Conservation (phyloP, 2,797 vertebrate species). For the Xenentodon cancila region DNA sequence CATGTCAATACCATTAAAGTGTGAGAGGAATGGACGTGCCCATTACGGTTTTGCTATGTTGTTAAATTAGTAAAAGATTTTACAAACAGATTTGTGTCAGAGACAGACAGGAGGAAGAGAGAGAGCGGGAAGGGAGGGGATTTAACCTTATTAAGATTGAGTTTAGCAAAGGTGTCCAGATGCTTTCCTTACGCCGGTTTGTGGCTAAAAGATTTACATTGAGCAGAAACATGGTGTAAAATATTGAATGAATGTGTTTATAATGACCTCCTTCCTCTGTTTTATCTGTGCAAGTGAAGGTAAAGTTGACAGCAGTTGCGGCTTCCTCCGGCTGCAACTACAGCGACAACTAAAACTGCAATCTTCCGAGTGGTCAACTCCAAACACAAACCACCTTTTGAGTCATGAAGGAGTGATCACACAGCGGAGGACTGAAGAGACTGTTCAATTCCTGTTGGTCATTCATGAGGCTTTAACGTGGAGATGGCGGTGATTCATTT, state of each 20-base stretch:
- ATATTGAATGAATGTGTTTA: slow-evolving; percentile 64
- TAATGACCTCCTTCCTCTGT: slow-evolving; percentile 46
- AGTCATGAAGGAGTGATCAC: slow-evolving; percentile 20
- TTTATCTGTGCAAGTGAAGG: slow-evolving; percentile 35
- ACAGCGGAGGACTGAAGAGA: slow-evolving; percentile 21
- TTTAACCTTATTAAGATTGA: slow-evolving; percentile 53
- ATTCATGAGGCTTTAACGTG: slow-evolving; percentile 52
- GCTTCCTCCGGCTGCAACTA: slow-evolving; percentile 34
- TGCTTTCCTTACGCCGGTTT: slow-evolving; percentile 40
- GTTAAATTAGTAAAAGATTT: too few species aligned
- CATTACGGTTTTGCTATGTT: too few species aligned
- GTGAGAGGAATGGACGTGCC: too few species aligned
- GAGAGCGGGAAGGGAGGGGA: too few species aligned
- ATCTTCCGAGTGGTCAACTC: slow-evolving; percentile 45
- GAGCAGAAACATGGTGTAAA: slow-evolving; percentile 67
- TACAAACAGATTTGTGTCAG: too few species aligned
- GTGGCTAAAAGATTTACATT: slow-evolving; percentile 60
- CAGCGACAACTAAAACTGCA: slow-evolving; percentile 30
- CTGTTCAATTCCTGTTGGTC: slow-evolving; percentile 39
- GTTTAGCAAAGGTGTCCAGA: slow-evolving; percentile 53
- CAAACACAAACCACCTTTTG: slow-evolving; percentile 39
- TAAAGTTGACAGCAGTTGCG: slow-evolving; percentile 69
- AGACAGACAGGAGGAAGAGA: too few species aligned
- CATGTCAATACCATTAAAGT: neutral
- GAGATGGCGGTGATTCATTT: slow-evolving; percentile 43